A percentile compares a stretch with the other conserved stretches of the same genome.
phyloP scores from a whole-genome alignment of 2,113 vertebrate species.

The Theristicus caerulescens region DNA sequence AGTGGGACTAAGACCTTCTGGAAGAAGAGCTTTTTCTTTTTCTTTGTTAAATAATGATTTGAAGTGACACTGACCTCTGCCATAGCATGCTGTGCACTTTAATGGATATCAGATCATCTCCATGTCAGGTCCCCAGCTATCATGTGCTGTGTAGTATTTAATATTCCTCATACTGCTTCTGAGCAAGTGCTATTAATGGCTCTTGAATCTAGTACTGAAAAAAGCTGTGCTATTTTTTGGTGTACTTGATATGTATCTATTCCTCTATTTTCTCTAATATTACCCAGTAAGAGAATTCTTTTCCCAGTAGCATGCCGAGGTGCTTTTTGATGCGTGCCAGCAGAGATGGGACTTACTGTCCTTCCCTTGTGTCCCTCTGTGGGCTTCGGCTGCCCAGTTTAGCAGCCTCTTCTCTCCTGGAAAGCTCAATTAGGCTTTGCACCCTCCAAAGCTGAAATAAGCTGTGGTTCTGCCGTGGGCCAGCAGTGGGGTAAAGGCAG shows the following conservation, averaged over 20 bases:
- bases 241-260: background rate
- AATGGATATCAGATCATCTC: background rate
- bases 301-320: background rate
- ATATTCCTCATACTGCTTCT: background rate
- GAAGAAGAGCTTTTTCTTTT: background rate
- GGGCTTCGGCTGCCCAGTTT: background rate
- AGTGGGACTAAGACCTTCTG: background rate
- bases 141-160: background rate
- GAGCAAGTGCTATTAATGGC: background rate
- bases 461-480: accelerated
- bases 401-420: background rate
- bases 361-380: accelerated
- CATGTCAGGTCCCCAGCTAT: background rate
- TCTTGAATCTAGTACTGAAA: background rate
- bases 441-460: accelerated
- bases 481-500: background rate
- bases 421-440: accelerated
- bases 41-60: background rate
- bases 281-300: background rate
- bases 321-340: background rate
- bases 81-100: background rate
- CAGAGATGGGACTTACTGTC: background rate
- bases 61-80: background rate
- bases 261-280: background rate
- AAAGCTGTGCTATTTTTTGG: background rate